Evolutionary conservation across 2,888 invertebrate genomes (phyloP).

Genomic region (Plusia festucae): DNA sequence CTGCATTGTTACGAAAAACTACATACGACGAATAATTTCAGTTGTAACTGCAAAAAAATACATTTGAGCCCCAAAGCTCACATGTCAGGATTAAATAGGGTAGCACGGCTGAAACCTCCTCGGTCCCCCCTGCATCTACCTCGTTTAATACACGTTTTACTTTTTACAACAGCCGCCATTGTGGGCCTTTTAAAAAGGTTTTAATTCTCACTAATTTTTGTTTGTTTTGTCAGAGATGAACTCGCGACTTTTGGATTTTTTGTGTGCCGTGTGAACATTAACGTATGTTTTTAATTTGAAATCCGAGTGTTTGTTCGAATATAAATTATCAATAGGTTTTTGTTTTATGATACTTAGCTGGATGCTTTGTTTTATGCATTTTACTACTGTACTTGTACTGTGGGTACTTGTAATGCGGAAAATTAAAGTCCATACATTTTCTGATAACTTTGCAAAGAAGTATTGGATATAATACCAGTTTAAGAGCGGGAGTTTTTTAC

Average conservation of each 20-base stretch:
- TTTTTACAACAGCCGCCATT: not conserved
- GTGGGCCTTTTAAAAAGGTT: not conserved
- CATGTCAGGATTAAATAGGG: too few relatives aligned
- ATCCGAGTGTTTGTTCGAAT: not conserved
- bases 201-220: not conserved
- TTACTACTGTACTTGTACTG: too few relatives aligned
- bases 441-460: too few relatives aligned
- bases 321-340: not conserved
- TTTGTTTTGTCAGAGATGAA: constrained; percentile 2
- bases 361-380: too few relatives aligned
- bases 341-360: not conserved
- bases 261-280: not conserved
- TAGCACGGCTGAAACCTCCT: too few relatives aligned
- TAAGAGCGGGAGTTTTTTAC: too few relatives aligned
- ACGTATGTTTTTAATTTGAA: not conserved
- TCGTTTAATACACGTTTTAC: not conserved
- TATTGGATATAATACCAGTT: too few relatives aligned
- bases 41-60: not conserved
- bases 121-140: not conserved
- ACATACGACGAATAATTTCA: not conserved
- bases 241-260: not conserved
- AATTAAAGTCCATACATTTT: too few relatives aligned
- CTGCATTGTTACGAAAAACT: too few relatives aligned
- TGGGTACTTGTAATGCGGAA: too few relatives aligned
- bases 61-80: not conserved